A percentile compares a stretch with the other conserved stretches of the same genome.
Evolutionary conservation across 2,113 vertebrate genomes (phyloP).

Genomic region (Pipa parva): DNA sequence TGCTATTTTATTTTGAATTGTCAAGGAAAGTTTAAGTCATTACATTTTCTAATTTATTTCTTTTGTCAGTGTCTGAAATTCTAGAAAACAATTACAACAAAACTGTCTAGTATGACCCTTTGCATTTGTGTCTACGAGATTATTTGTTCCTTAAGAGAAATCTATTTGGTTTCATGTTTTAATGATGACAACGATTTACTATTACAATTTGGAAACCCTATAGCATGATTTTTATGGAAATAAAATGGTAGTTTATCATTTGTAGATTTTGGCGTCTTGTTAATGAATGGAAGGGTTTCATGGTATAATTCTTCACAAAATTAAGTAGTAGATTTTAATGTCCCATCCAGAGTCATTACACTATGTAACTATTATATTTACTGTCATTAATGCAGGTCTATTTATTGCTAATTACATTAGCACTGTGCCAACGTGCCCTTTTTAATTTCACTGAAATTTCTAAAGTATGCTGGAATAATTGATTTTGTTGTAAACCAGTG

Average conservation of each 20-base stretch:
- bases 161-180: conserved; percentile 7
- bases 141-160: background rate
- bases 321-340: conserved; percentile 42
- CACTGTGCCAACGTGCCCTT: conserved; percentile 37
- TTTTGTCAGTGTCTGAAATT: no score
- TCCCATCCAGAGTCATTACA: conserved; percentile 41
- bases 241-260: conserved; percentile 26
- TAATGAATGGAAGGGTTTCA: conserved; percentile 30
- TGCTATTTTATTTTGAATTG: no score
- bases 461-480: conserved; percentile 39
- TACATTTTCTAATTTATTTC: no score
- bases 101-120: background rate
- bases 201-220: conserved; percentile 37
- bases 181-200: conserved; percentile 29
- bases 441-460: conserved; percentile 38
- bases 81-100: no score
- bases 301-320: conserved; percentile 39
- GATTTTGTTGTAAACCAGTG: conserved; percentile 37
- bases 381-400: conserved; percentile 40
- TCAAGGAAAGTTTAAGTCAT: no score
- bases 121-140: background rate
- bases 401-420: conserved; percentile 44
- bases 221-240: conserved; percentile 34
- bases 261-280: conserved; percentile 24
- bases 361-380: conserved; percentile 43